phyloP scores from a whole-genome alignment of 2,797 vertebrate species.

The Chanos chanos region DNA sequence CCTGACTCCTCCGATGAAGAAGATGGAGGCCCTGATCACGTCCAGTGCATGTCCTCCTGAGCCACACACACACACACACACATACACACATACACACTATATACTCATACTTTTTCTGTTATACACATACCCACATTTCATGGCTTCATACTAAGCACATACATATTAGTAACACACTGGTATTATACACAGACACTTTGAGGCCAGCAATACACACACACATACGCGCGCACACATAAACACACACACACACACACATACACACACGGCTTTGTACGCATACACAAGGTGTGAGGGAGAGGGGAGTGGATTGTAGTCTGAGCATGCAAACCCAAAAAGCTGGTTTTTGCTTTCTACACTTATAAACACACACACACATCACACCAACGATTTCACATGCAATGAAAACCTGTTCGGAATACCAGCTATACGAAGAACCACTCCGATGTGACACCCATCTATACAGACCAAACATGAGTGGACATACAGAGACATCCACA shows the following conservation, averaged over 20 bases:
- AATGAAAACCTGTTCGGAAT: conserved; percentile 16
- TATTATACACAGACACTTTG: conserved; percentile 58
- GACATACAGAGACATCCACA: conserved; percentile 2
- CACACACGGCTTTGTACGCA: conserved; percentile 26
- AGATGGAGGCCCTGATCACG: conserved; percentile 88
- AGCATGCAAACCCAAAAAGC: conserved; percentile 2
- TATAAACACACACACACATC: conserved; percentile 1
- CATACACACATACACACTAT: conserved; percentile 30
- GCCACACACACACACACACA: conserved; percentile 42
- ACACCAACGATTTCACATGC: conserved; percentile 1
- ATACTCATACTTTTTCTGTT: conserved; percentile 23
- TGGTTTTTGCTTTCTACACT: conserved; percentile 15
- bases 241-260: conserved; percentile 22
- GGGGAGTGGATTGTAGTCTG: neutral
- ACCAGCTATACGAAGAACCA: conserved; percentile 5
- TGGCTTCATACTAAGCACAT: conserved; percentile 67
- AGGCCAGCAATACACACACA: conserved; percentile 42
- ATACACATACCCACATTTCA: conserved; percentile 41
- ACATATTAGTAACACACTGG: conserved; percentile 68
- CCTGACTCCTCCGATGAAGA: conserved; percentile 90
- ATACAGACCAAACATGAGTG: neutral
- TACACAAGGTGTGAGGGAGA: conserved; percentile 34
- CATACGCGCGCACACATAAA: conserved; percentile 48
- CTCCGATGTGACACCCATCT: neutral
- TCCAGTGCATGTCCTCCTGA: conserved; percentile 98